Percentiles rank a stretch among this genome's conserved stretches.
Conservation (phyloP, 1,140 invertebrate genomes). For the Orchesella cincta region DNA sequence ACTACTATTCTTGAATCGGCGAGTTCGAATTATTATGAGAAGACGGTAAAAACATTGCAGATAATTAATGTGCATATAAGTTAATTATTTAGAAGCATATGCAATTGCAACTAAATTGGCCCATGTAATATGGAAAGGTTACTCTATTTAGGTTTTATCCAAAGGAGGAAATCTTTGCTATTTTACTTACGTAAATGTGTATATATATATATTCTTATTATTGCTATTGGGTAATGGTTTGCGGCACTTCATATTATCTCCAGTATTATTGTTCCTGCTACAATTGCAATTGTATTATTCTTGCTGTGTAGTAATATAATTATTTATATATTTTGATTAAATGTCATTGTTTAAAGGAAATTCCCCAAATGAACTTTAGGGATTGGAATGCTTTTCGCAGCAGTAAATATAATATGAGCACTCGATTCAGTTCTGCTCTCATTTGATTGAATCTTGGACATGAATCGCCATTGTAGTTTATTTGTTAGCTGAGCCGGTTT, state of each 20-base stretch:
- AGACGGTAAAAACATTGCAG: too few relatives aligned
- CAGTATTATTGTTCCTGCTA: slow-evolving; percentile 30
- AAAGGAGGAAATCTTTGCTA: neutral
- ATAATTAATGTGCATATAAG: neutral
- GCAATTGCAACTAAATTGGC: slow-evolving; percentile 36
- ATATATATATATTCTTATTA: neutral
- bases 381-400: too few relatives aligned
- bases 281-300: slow-evolving; percentile 22
- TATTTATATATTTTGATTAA: neutral
- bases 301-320: slow-evolving; percentile 8
- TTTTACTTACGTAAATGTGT: neutral
- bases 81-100: neutral
- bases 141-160: neutral
- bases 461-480: neutral
- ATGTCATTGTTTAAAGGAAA: neutral
- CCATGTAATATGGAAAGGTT: neutral
- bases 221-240: slow-evolving; percentile 26
- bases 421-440: slow-evolving; percentile 46
- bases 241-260: neutral
- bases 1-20: too few relatives aligned
- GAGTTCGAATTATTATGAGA: neutral
- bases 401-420: slow-evolving; percentile 23
- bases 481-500: neutral
- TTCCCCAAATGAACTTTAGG: neutral
- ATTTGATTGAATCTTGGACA: slow-evolving; percentile 42